Conservation (phyloP, 2,113 vertebrate genomes). For the Odontesthes bonariensis region DNA sequence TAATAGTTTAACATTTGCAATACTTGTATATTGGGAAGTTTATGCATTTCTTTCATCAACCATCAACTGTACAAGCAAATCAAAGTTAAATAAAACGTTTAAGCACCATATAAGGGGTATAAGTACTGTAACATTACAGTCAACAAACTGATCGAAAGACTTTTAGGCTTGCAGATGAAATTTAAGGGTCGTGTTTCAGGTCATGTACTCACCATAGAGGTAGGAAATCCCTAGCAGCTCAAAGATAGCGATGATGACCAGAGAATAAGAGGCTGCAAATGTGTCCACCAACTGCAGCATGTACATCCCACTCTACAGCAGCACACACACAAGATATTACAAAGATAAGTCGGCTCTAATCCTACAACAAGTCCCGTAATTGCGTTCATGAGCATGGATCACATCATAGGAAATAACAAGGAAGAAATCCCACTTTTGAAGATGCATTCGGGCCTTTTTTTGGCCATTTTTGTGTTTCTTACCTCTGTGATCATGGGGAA, state of each 20-base stretch:
- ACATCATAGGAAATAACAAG: slow-evolving; percentile 23
- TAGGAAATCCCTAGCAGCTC: slow-evolving; percentile 78
- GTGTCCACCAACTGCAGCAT: slow-evolving; percentile 81
- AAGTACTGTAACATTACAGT: background rate
- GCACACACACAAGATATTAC: slow-evolving; percentile 6
- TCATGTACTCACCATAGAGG: slow-evolving; percentile 72
- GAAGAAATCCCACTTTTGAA: slow-evolving; percentile 1
- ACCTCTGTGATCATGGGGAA: slow-evolving; percentile 99
- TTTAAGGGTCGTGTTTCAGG: background rate
- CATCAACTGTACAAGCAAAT: too few species aligned
- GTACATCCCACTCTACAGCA: slow-evolving; percentile 75
- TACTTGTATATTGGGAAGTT: too few species aligned
- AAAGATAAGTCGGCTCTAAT: slow-evolving; percentile 6
- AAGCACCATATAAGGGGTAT: too few species aligned
- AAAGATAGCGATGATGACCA: slow-evolving; percentile 80
- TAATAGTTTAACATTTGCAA: too few species aligned
- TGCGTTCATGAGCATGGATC: slow-evolving; percentile 5
- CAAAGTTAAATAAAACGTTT: too few species aligned
- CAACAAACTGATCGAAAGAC: background rate
- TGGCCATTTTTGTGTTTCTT: slow-evolving; percentile 17
- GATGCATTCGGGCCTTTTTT: background rate
- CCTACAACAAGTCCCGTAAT: background rate
- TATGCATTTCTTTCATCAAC: too few species aligned
- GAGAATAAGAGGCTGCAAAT: slow-evolving; percentile 76
- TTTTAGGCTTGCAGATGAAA: background rate